Percentiles rank a stretch among this genome's conserved stretches.
Evolutionary conservation across 1,140 invertebrate species (phyloP).

Genomic region (Linepithema humile): DNA sequence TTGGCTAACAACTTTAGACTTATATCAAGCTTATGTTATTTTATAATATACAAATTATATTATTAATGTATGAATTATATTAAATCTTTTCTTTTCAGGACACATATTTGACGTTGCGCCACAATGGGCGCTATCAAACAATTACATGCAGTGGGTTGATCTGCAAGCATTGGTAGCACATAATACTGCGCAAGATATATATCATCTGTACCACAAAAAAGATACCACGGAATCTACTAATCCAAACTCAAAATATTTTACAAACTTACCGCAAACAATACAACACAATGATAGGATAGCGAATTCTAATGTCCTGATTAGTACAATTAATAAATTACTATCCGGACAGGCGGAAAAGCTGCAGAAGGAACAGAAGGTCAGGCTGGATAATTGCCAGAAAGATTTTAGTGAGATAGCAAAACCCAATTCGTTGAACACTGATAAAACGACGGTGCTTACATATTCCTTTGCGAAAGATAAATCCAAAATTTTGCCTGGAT

Average conservation of each 20-base stretch:
- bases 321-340: constrained; percentile 39
- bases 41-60: not conserved
- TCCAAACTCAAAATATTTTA: constrained; percentile 42
- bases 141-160: constrained; percentile 72
- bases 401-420: constrained; percentile 3
- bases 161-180: constrained; percentile 76
- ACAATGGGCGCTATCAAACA: constrained; percentile 78
- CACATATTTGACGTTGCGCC: constrained; percentile 76
- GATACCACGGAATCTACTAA: constrained; percentile 39
- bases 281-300: constrained; percentile 13
- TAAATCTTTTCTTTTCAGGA: constrained; percentile 71
- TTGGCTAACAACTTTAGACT: not conserved
- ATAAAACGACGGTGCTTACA: not conserved
- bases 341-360: constrained; percentile 7
- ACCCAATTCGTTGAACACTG: constrained; percentile 38
- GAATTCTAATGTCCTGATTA: constrained; percentile 35
- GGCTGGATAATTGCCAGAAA: constrained; percentile 41
- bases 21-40: not conserved
- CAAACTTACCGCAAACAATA: constrained; percentile 43
- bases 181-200: constrained; percentile 54
- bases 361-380: constrained; percentile 32
- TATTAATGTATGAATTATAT: not conserved
- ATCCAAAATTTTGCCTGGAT: constrained; percentile 16
- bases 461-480: constrained; percentile 10
- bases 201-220: constrained; percentile 38